phyloP scores from a whole-genome alignment of 1,140 invertebrate species.

The Camponotus floridanus region DNA sequence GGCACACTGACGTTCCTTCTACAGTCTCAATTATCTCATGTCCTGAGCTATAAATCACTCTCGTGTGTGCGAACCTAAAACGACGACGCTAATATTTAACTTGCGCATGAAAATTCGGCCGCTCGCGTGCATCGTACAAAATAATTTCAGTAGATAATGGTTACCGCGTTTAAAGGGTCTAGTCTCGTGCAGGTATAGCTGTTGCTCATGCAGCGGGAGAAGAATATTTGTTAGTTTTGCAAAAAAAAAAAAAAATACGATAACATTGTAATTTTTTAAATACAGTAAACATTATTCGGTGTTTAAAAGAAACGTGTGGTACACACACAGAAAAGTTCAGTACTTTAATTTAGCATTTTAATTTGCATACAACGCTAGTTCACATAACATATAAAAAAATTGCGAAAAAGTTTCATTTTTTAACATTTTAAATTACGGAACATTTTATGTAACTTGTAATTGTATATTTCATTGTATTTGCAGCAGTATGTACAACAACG shows the following conservation, averaged over 20 bases:
- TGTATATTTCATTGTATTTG: not conserved
- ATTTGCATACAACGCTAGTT: not conserved
- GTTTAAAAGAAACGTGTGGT: constrained; percentile 16
- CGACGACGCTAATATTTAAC: constrained; percentile 61
- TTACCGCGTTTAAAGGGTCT: constrained; percentile 34
- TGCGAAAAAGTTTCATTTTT: constrained; percentile 34
- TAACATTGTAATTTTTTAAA: constrained; percentile 36
- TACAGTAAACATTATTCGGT: constrained; percentile 39
- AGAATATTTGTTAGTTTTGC: constrained; percentile 37
- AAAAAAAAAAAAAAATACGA: not conserved
- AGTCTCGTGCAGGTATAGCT: constrained; percentile 27
- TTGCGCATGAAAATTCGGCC: constrained; percentile 58
- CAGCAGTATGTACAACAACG: not conserved
- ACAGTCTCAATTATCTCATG: constrained; percentile 69
- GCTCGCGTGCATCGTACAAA: constrained; percentile 54
- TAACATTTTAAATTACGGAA: constrained; percentile 8
- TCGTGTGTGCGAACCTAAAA: constrained; percentile 66
- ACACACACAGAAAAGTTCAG: constrained; percentile 7
- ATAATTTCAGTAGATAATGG: constrained; percentile 42
- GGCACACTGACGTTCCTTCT: constrained; percentile 57
- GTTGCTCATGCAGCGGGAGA: constrained; percentile 34
- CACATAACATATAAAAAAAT: not conserved
- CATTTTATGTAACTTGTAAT: constrained; percentile 27
- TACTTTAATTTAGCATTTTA: constrained; percentile 4
- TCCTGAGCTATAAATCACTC: constrained; percentile 61